Percentiles rank a stretch among this genome's conserved stretches.
These are phyloP conservation scores for Platyscapa corneri DNA, from an alignment of 1,140 invertebrate species.

Conservation along the genomic window DNA sequence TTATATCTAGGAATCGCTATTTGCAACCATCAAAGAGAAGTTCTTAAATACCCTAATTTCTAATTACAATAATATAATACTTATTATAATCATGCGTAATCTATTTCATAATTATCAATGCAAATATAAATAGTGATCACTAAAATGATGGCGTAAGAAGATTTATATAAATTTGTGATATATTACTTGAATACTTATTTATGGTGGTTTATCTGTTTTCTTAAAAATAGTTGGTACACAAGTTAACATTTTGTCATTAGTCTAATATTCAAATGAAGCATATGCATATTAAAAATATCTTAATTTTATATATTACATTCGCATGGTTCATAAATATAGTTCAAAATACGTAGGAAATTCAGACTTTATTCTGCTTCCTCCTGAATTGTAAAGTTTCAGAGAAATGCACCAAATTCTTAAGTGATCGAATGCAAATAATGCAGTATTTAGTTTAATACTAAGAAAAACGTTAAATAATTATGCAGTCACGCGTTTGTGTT, in stretches of 20 bases:
- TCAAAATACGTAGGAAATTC: slow-evolving; percentile 26
- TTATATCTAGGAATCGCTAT: not conserved
- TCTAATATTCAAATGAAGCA: not conserved
- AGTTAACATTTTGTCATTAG: not conserved
- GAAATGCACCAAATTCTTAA: slow-evolving; percentile 28
- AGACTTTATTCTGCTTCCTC: slow-evolving; percentile 39
- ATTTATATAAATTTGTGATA: slow-evolving; percentile 8
- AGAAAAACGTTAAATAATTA: not conserved
- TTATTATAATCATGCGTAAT: not conserved
- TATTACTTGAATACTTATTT: slow-evolving; percentile 26
- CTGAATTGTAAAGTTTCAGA: not conserved
- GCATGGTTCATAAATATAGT: slow-evolving; percentile 5
- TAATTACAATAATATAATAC: slow-evolving; percentile 25
- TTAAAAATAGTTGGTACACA: not conserved
- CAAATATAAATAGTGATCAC: slow-evolving; percentile 6
- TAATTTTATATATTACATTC: not conserved
- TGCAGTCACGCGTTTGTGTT: not conserved
- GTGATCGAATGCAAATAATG: not conserved
- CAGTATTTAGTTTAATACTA: not conserved
- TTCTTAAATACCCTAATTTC: slow-evolving; percentile 15
- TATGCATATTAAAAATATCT: slow-evolving; percentile 8
- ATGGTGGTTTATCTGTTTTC: not conserved
- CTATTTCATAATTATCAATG: not conserved
- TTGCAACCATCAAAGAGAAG: not conserved
- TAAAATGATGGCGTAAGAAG: not conserved